These are phyloP conservation scores for Rhinophrynus dorsalis DNA, from an alignment of 2,797 vertebrate species.

Conservation along the genomic window DNA sequence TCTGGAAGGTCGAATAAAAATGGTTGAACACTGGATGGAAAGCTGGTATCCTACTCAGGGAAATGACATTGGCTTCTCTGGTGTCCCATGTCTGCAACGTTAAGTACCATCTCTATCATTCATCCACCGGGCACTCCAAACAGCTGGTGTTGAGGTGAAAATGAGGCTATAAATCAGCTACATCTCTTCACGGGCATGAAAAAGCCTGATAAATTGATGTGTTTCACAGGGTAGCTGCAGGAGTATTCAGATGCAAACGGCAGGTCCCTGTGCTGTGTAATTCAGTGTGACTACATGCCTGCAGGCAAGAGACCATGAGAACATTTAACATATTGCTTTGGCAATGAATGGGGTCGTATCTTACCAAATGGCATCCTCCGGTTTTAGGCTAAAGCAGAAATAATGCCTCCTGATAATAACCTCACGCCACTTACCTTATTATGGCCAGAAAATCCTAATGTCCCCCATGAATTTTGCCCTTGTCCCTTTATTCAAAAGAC, in stretches of 20 bases:
- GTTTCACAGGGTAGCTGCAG: constrained; percentile 26
- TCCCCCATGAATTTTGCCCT: no score
- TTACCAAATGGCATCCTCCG: no score
- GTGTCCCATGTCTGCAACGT: constrained; percentile 16
- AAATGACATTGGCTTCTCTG: constrained; percentile 48
- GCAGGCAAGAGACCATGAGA: constrained; percentile 1
- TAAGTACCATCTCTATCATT: constrained; percentile 75
- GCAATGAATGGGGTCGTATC: background rate
- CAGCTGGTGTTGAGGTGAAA: constrained; percentile 90
- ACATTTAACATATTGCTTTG: background rate
- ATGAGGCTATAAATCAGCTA: constrained; percentile 81
- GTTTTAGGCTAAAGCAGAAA: no score
- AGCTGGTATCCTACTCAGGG: constrained; percentile 66
- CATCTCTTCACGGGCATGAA: constrained; percentile 65
- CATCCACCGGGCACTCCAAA: constrained; percentile 78
- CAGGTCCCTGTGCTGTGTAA: constrained; percentile 24
- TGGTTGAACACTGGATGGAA: constrained; percentile 59
- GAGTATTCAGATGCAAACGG: constrained; percentile 30
- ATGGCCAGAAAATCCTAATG: no score
- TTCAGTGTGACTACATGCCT: constrained; percentile 3
- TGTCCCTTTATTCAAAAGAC: no score
- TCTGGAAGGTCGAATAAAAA: constrained; percentile 61
- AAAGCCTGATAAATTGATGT: constrained; percentile 60
- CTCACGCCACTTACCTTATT: no score
- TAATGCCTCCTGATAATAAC: no score